Percentiles rank a stretch among this genome's conserved stretches.
phyloP scores from a whole-genome alignment of 1,140 invertebrate species.

The Drosophila pruinosa region DNA sequence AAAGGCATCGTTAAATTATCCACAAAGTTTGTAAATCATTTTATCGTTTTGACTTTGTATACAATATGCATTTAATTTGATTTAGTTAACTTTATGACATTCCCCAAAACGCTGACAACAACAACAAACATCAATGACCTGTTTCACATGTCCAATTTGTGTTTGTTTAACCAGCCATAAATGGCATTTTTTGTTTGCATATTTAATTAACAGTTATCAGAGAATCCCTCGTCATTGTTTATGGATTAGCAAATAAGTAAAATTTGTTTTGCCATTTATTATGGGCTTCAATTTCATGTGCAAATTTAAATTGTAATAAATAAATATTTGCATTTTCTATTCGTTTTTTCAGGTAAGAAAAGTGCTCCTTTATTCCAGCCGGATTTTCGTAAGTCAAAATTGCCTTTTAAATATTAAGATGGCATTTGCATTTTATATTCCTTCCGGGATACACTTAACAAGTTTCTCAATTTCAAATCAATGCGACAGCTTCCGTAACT shows the following conservation, averaged over 20 bases:
- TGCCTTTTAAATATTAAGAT: background rate
- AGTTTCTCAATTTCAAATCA: conserved; percentile 62
- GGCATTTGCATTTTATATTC: conserved; percentile 2
- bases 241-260: background rate
- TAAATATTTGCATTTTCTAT: conserved; percentile 1
- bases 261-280: too few species aligned
- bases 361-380: background rate
- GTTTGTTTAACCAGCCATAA: conserved; percentile 40
- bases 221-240: background rate
- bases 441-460: conserved; percentile 22
- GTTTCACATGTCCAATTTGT: conserved; percentile 18
- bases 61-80: conserved; percentile 24
- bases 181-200: conserved; percentile 27
- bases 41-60: conserved; percentile 16
- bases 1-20: conserved; percentile 33
- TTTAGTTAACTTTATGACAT: conserved; percentile 29
- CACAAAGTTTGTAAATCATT: conserved; percentile 22
- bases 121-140: conserved; percentile 4
- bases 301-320: too few species aligned
- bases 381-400: conserved; percentile 11
- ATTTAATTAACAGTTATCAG: conserved; percentile 32
- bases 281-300: too few species aligned
- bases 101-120: background rate
- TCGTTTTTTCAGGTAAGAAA: conserved; percentile 53
- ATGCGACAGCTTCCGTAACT: conserved; percentile 68